phyloP scores from a whole-genome alignment of 2,797 vertebrate genomes.

The Clangula hyemalis region DNA sequence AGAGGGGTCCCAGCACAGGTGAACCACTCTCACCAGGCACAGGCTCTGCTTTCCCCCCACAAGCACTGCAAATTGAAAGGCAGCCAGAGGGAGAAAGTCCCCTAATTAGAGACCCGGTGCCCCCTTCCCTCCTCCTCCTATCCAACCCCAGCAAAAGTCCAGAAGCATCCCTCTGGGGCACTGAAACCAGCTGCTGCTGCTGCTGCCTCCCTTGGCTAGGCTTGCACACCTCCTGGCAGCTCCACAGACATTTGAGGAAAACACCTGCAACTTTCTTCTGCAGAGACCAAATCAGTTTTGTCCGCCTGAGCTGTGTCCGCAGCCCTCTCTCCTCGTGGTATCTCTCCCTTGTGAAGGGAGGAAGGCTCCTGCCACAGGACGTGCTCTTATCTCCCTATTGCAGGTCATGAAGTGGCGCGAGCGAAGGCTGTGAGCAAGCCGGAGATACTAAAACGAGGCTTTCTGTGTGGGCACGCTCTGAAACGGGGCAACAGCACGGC shows the following conservation, averaged over 20 bases:
- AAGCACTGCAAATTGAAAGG: constrained; percentile 16
- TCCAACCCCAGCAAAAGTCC: background rate
- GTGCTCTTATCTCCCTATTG: constrained; percentile 19
- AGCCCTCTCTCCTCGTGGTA: background rate
- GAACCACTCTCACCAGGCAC: background rate
- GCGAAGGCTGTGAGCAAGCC: background rate
- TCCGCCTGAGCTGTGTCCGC: background rate
- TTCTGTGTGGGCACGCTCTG: constrained; percentile 2
- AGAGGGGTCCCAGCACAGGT: background rate
- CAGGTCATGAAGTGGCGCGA: background rate
- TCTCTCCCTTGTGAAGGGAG: background rate
- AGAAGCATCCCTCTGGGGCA: background rate
- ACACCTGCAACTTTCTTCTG: background rate
- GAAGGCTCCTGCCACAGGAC: background rate
- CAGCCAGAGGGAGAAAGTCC: background rate
- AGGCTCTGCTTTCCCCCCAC: background rate
- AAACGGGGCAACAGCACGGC: background rate
- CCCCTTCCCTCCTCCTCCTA: background rate
- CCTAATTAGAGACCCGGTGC: background rate
- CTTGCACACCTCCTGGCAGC: background rate
- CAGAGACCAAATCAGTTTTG: background rate
- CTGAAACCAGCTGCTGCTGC: background rate
- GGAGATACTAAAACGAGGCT: background rate
- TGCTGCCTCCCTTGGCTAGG: background rate
- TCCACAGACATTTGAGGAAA: background rate